Percentiles rank a stretch among this genome's conserved stretches.
Conservation (phyloP, 2,113 vertebrate genomes). For the Emydura subglobosa region DNA sequence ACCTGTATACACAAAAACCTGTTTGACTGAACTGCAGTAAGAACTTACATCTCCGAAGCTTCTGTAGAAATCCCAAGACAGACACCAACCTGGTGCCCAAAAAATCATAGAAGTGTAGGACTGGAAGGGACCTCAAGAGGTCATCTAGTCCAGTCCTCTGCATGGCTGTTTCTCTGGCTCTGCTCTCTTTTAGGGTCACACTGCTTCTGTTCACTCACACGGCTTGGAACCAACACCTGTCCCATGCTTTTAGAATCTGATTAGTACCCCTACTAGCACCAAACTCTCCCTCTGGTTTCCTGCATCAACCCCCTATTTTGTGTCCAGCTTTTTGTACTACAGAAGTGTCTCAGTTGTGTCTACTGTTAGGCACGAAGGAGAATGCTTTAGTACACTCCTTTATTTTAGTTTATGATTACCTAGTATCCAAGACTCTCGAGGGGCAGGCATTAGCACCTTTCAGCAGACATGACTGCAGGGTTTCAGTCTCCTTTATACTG, state of each 20-base stretch:
- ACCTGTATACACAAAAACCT: neutral
- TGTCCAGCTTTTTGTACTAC: neutral
- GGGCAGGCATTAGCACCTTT: neutral
- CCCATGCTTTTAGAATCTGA: neutral
- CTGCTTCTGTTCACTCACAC: neutral
- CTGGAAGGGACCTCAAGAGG: neutral
- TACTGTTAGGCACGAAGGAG: neutral
- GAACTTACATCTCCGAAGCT: neutral
- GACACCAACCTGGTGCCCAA: rapidly evolving
- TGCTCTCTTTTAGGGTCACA: neutral
- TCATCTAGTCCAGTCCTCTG: neutral
- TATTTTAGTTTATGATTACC: neutral
- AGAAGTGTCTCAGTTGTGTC: neutral
- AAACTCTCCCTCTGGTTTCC: neutral
- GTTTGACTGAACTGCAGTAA: neutral
- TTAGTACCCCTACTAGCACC: neutral
- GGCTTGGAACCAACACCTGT: neutral
- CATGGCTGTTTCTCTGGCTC: neutral
- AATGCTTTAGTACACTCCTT: neutral
- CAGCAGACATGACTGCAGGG: neutral
- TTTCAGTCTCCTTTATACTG: neutral
- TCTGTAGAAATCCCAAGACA: neutral
- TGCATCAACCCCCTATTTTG: neutral
- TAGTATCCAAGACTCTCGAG: neutral
- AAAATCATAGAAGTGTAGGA: neutral